phyloP scores from a whole-genome alignment of 2,888 invertebrate genomes.

The Coleophora flavipennella region DNA sequence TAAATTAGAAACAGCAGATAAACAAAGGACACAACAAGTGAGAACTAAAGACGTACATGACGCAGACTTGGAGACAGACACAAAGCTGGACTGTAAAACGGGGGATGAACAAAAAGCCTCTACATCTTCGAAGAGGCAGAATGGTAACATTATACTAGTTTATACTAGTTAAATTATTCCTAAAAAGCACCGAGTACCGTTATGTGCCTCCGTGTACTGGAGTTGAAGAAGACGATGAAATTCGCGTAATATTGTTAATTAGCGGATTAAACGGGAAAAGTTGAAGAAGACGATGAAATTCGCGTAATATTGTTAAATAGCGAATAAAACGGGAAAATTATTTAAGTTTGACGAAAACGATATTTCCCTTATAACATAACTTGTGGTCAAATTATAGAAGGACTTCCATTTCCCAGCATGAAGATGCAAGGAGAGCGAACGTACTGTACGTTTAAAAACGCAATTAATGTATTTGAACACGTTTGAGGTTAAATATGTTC shows the following conservation, averaged over 20 bases:
- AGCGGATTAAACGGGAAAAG: too few species aligned
- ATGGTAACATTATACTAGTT: conserved; percentile 17
- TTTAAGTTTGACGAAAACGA: conserved; percentile 15
- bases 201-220: conserved; percentile 18
- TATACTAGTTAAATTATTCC: conserved; percentile 14
- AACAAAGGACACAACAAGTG: conserved; percentile 11
- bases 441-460: conserved; percentile 12
- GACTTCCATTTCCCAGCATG: conserved; percentile 14
- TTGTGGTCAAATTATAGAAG: conserved; percentile 14
- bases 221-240: conserved; percentile 14
- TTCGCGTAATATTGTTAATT: conserved; percentile 14
- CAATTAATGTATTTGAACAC: conserved; percentile 13
- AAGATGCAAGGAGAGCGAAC: conserved; percentile 12
- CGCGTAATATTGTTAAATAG: conserved; percentile 13
- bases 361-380: conserved; percentile 15
- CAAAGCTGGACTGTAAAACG: conserved; percentile 8
- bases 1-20: conserved; percentile 14
- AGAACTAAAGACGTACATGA: conserved; percentile 15
- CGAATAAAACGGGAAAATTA: conserved; percentile 12
- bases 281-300: conserved; percentile 14
- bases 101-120: conserved; percentile 15
- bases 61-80: conserved; percentile 16
- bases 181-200: conserved; percentile 16
- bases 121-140: conserved; percentile 14
- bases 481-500: too few species aligned